Conservation (phyloP, 2,797 vertebrate species). For the Hapalemur alaotrensis region DNA sequence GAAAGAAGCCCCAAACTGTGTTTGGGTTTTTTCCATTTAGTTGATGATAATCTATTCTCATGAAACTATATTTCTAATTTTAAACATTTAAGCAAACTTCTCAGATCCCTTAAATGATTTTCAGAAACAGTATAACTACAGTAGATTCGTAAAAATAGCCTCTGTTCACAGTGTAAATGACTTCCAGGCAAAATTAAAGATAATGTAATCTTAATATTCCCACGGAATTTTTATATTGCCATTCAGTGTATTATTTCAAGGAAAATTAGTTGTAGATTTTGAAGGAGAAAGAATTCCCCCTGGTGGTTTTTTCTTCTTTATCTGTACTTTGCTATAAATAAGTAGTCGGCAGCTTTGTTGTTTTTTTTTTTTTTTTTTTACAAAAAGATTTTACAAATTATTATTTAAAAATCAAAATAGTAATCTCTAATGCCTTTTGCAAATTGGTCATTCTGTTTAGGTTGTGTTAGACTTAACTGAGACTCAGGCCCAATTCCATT, state of each 20-base stretch:
- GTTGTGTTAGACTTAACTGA: background rate
- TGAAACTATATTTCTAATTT: background rate
- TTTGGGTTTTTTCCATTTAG: background rate
- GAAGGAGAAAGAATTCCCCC: background rate
- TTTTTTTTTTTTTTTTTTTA: background rate
- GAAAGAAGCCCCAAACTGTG: background rate
- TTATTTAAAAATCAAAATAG: conserved; percentile 35
- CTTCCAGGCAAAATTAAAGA: conserved; percentile 1
- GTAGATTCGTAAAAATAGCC: background rate
- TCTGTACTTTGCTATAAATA: background rate
- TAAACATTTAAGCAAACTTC: background rate
- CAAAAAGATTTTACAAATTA: background rate
- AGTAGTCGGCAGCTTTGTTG: background rate
- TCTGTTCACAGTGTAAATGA: background rate
- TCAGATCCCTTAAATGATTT: background rate
- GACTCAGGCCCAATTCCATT: background rate
- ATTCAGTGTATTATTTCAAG: background rate
- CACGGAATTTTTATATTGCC: background rate
- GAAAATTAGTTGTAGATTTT: conserved; percentile 34
- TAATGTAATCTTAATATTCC: background rate
- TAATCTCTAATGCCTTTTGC: background rate
- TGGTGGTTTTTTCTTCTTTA: background rate
- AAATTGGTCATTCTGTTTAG: background rate
- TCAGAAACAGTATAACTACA: conserved; percentile 11
- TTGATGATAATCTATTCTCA: background rate